Evolutionary conservation across 2,113 vertebrate species (phyloP).

Genomic region (Strix uralensis): DNA sequence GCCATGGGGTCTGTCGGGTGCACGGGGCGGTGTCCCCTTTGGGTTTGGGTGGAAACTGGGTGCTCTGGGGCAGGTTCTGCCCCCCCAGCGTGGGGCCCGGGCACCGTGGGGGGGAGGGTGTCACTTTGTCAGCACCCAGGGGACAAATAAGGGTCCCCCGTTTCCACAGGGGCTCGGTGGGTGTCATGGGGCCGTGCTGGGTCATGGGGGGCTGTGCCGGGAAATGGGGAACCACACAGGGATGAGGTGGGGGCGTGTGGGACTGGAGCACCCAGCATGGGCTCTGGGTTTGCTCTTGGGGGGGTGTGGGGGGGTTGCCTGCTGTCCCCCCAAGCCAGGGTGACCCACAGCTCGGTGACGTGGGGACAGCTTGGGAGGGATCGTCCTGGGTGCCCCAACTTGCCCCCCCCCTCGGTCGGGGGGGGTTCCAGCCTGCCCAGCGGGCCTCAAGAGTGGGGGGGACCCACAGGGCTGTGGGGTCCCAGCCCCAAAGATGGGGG

Average conservation of each 20-base stretch:
- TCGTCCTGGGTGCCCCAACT: not conserved
- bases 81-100: not conserved
- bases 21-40: no score
- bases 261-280: not conserved
- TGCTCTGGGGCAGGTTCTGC: not conserved
- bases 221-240: no score
- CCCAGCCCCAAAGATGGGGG: not conserved
- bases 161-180: not conserved
- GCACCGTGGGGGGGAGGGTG: not conserved
- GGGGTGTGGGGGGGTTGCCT: no score
- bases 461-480: no score
- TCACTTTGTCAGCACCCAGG: not conserved
- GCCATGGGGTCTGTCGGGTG: not conserved
- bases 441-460: not conserved
- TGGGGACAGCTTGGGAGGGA: not conserved
- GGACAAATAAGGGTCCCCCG: not conserved
- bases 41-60: no score
- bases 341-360: not conserved
- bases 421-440: not conserved
- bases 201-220: no score
- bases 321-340: not conserved
- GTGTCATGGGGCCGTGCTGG: no score
- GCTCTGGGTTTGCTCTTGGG: not conserved
- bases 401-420: not conserved
- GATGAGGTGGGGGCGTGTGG: not conserved